These are phyloP conservation scores for Buphagus erythrorhynchus DNA, from an alignment of 2,797 vertebrate species.

Conservation along the genomic window DNA sequence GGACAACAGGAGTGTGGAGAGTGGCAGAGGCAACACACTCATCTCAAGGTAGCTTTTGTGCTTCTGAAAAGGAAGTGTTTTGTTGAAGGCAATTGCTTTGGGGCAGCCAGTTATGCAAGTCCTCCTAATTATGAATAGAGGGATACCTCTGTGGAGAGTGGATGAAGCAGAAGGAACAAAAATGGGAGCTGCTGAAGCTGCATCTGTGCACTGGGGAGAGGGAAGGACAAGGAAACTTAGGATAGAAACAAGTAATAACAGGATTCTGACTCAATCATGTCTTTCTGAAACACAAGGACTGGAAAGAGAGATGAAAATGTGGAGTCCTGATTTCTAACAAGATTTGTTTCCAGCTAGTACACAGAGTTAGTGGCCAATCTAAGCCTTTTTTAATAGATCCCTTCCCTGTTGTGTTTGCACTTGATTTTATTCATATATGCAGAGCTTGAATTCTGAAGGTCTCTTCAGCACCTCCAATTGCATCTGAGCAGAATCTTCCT, in stretches of 20 bases:
- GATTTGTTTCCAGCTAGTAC: neutral
- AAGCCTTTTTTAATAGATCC: neutral
- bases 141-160: neutral
- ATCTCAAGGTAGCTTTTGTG: neutral
- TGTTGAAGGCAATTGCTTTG: neutral
- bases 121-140: neutral
- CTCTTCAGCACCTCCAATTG: neutral
- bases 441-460: neutral
- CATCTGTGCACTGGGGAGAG: neutral
- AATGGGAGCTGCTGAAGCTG: neutral
- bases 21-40: rapidly evolving
- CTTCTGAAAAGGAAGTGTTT: neutral
- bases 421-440: neutral
- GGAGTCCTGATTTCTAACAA: neutral
- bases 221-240: neutral
- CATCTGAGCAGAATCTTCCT: neutral
- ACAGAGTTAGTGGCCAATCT: neutral
- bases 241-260: neutral
- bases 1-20: neutral
- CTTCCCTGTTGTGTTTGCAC: neutral
- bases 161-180: neutral
- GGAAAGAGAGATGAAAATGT: neutral
- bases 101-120: neutral
- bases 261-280: neutral
- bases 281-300: neutral